Evolutionary conservation across 2,797 vertebrate genomes (phyloP).

Genomic region (Phataginus tricuspis): DNA sequence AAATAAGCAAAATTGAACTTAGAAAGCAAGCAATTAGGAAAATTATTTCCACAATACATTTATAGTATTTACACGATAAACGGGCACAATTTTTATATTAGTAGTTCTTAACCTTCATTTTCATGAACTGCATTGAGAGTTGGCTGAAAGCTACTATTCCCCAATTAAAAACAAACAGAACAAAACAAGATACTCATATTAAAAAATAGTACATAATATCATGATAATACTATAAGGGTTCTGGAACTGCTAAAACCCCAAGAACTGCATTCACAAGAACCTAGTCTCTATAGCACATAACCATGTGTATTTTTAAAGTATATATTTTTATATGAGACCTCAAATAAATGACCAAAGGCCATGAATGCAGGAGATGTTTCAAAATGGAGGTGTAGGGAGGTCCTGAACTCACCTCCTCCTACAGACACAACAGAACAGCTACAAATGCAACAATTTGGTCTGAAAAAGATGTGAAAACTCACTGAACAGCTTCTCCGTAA

Average conservation of each 20-base stretch:
- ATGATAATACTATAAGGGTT: not conserved
- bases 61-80: not conserved
- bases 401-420: not conserved
- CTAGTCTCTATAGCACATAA: not conserved
- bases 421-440: not conserved
- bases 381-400: not conserved
- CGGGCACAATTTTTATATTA: not conserved
- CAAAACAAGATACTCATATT: not conserved
- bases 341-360: not conserved
- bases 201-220: not conserved
- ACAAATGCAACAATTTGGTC: not conserved
- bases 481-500: not conserved
- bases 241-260: not conserved
- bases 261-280: not conserved
- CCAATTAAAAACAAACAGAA: not conserved
- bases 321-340: not conserved
- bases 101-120: not conserved
- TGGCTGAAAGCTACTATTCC: not conserved
- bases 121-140: not conserved
- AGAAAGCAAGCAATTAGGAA: not conserved
- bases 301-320: not conserved
- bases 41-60: not conserved
- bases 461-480: not conserved
- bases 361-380: not conserved
- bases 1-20: not conserved